Conservation (phyloP, 2,888 invertebrate genomes). For the Xylocampa areola region DNA sequence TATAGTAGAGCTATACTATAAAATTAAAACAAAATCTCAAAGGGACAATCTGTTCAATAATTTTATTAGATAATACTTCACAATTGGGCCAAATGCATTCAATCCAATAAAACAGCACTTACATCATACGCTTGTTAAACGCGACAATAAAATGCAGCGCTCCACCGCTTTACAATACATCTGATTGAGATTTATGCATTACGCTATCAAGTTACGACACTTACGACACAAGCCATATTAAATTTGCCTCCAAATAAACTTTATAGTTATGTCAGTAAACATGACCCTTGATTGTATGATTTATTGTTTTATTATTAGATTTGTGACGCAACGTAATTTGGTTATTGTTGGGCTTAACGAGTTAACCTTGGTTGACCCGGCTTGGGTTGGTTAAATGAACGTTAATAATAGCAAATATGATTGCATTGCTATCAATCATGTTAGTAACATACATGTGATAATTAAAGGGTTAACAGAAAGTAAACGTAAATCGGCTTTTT, state of each 20-base stretch:
- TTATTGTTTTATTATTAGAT: constrained; percentile 62
- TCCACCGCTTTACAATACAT: constrained; percentile 56
- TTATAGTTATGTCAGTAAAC: constrained; percentile 59
- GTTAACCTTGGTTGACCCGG: constrained; percentile 52
- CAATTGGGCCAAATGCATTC: constrained; percentile 53
- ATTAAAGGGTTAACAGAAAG: background rate
- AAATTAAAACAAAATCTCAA: constrained; percentile 7
- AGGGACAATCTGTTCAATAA: constrained; percentile 36
- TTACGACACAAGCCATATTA: constrained; percentile 42
- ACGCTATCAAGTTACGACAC: constrained; percentile 53
- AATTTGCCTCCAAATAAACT: constrained; percentile 51
- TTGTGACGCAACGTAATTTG: constrained; percentile 54
- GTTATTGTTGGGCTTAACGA: constrained; percentile 53
- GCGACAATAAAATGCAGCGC: constrained; percentile 55
- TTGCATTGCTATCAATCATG: constrained; percentile 13
- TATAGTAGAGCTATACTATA: too few species aligned
- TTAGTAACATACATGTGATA: constrained; percentile 6
- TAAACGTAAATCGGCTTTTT: background rate
- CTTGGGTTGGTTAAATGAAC: constrained; percentile 27
- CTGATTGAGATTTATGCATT: constrained; percentile 72
- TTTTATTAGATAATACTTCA: constrained; percentile 50
- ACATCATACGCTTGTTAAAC: constrained; percentile 48
- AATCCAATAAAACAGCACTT: constrained; percentile 51
- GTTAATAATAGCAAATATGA: constrained; percentile 36
- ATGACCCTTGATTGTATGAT: constrained; percentile 63